Percentiles rank a stretch among this genome's conserved stretches.
phyloP scores from a whole-genome alignment of 2,888 invertebrate genomes.

The Habrosyne pyritoides region DNA sequence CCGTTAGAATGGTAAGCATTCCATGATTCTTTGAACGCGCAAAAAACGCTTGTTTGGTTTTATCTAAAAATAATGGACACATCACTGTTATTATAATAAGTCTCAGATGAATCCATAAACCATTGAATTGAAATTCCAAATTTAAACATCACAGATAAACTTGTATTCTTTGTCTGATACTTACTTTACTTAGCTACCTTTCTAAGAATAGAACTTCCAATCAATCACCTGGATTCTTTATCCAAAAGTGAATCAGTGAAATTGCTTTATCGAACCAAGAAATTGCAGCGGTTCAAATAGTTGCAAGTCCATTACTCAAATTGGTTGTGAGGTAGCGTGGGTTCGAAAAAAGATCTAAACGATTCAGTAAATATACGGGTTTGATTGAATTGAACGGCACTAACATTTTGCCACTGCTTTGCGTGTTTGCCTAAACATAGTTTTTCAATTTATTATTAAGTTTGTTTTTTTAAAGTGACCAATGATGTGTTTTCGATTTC shows the following conservation, averaged over 20 bases:
- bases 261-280: not conserved
- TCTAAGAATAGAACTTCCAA: not conserved
- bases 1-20: too few relatives aligned
- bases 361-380: not conserved
- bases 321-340: conserved; percentile 14
- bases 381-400: not conserved
- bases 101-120: too few relatives aligned
- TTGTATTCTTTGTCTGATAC: too few relatives aligned
- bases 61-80: too few relatives aligned
- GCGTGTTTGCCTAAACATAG: not conserved
- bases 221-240: not conserved
- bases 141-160: too few relatives aligned
- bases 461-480: too few relatives aligned
- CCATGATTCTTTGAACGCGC: too few relatives aligned
- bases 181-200: not conserved
- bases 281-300: conserved; percentile 21
- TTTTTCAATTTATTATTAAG: too few relatives aligned
- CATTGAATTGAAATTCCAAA: too few relatives aligned
- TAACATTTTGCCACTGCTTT: not conserved
- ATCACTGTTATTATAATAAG: too few relatives aligned
- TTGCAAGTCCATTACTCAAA: conserved; percentile 35
- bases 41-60: too few relatives aligned
- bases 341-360: not conserved
- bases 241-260: not conserved
- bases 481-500: too few relatives aligned